Conservation (phyloP, 53 echinoderm and acorn worm genomes). For the Stichopus horrens region DNA sequence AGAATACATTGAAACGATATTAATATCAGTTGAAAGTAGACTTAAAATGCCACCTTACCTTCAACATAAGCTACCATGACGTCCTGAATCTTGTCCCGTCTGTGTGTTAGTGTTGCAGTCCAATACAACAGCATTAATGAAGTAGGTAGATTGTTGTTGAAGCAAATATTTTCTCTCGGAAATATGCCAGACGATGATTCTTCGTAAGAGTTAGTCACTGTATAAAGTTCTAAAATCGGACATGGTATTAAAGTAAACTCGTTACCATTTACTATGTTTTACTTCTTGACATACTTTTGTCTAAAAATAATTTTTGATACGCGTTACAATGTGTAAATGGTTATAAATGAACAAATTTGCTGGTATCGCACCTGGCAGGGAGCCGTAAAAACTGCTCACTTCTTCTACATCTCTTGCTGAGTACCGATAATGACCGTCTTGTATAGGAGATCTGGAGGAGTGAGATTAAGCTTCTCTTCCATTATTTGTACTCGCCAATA, state of each 20-base stretch:
- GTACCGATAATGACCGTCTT: no score
- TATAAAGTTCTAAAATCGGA: background rate
- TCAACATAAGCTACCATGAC: background rate
- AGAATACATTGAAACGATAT: no score
- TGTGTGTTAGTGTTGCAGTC: background rate
- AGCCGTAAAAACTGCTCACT: background rate
- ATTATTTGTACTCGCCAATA: no score
- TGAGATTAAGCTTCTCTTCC: no score
- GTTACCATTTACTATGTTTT: no score
- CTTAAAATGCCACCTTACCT: background rate
- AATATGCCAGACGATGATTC: background rate
- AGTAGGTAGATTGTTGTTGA: background rate
- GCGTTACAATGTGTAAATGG: no score
- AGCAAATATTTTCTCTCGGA: background rate
- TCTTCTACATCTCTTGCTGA: background rate
- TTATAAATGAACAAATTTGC: no score
- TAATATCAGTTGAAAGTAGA: no score
- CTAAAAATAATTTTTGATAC: no score
- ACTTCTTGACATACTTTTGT: no score
- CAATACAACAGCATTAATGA: background rate
- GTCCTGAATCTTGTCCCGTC: background rate
- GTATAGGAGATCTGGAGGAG: no score
- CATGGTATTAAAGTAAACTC: no score
- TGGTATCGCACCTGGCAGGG: background rate
- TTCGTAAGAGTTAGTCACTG: background rate